Evolutionary conservation across 1,140 invertebrate species (phyloP).

Genomic region (Cataglyphis hispanica): DNA sequence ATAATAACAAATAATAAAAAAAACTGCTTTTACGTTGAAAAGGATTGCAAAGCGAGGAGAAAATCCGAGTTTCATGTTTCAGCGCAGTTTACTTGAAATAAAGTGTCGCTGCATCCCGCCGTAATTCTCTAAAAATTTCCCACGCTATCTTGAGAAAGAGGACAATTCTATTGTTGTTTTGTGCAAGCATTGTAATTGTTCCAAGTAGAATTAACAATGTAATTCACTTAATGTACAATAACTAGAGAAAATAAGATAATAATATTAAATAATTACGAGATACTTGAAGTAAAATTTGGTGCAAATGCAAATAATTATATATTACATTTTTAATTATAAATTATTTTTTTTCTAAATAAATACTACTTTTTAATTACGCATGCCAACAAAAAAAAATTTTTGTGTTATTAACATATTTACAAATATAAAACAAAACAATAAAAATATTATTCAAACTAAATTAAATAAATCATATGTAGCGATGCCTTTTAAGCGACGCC

Average conservation of each 20-base stretch:
- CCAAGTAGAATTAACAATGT: not conserved
- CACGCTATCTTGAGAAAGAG: not conserved
- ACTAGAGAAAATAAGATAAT: not conserved
- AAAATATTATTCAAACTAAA: not conserved
- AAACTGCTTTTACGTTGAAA: not conserved
- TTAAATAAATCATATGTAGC: slow-evolving; percentile 11
- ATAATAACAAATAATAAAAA: slow-evolving; percentile 36
- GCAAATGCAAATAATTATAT: not conserved
- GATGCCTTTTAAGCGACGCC: not conserved
- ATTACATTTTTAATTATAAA: not conserved
- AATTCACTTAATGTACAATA: not conserved
- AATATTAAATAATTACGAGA: not conserved
- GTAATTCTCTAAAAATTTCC: slow-evolving; percentile 21
- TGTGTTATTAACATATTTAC: not conserved
- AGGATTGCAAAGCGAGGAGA: not conserved
- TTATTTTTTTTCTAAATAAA: not conserved
- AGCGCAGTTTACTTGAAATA: slow-evolving; percentile 16
- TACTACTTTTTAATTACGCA: not conserved
- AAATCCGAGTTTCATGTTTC: slow-evolving; percentile 22
- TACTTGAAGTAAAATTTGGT: not conserved
- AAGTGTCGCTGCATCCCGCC: slow-evolving; percentile 2
- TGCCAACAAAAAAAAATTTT: too few species aligned
- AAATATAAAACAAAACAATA: not conserved
- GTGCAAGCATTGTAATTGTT: not conserved
- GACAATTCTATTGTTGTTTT: not conserved